A percentile compares a stretch with the other conserved stretches of the same genome.
Conservation (phyloP, 2,113 vertebrate genomes). For the Gnathonemus longibarbis region DNA sequence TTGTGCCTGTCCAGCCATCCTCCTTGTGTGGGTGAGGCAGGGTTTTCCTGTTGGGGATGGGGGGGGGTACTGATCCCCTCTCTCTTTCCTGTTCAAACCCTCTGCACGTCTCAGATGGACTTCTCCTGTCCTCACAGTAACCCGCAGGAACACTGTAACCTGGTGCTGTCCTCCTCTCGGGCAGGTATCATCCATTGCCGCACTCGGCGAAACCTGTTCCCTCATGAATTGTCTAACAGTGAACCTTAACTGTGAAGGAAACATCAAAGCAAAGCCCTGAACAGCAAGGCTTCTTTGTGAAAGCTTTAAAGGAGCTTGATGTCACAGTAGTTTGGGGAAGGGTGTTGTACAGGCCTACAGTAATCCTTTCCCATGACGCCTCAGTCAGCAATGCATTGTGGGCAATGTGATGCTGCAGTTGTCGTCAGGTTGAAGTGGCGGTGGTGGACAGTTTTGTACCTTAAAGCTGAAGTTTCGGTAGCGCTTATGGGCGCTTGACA, state of each 20-base stretch:
- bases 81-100: neutral
- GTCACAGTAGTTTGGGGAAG: neutral
- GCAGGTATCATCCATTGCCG: neutral
- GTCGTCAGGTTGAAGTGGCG: neutral
- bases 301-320: neutral
- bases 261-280: neutral
- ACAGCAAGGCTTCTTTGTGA: neutral
- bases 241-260: neutral
- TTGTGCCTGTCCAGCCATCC: neutral
- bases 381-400: neutral
- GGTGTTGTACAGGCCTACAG: neutral
- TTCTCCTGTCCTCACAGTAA: neutral
- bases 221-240: neutral
- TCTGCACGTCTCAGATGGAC: neutral
- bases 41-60: neutral
- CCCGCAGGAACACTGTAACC: neutral
- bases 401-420: neutral
- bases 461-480: neutral
- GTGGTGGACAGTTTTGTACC: neutral
- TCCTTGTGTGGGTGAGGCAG: neutral
- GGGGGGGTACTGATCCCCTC: neutral
- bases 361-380: neutral
- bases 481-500: neutral
- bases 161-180: neutral
- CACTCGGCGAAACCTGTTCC: neutral